These are phyloP conservation scores for Drosophila sordidula DNA, from an alignment of 2,888 invertebrate species.

Conservation along the genomic window DNA sequence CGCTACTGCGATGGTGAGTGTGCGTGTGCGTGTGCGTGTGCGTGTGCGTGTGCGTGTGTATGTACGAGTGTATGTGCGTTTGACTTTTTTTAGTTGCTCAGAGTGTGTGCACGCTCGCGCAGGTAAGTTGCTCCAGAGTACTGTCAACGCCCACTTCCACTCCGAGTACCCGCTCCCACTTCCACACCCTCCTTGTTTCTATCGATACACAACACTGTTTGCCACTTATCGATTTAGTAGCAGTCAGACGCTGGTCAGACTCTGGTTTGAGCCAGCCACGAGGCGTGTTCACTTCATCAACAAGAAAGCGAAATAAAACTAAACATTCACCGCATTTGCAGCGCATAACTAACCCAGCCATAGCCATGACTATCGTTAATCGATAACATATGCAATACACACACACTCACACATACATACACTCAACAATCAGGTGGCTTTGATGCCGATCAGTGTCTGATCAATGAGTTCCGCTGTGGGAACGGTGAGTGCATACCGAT, in stretches of 20 bases:
- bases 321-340: conserved; percentile 1
- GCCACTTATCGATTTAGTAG: conserved; percentile 25
- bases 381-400: conserved; percentile 26
- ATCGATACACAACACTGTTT: conserved; percentile 30
- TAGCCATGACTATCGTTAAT: conserved; percentile 21
- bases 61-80: neutral
- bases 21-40: conserved; percentile 1
- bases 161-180: neutral
- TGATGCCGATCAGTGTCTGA: conserved; percentile 83
- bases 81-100: neutral
- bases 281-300: neutral
- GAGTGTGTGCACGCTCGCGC: conserved; percentile 12
- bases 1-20: conserved; percentile 87
- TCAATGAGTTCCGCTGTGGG: conserved; percentile 88
- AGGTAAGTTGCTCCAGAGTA: conserved; percentile 31
- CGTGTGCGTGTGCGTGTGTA: neutral
- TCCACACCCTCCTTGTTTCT: neutral
- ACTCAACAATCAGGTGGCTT: conserved; percentile 64
- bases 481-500: conserved; percentile 87
- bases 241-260: conserved; percentile 11
- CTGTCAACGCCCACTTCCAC: neutral
- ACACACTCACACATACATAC: conserved; percentile 15
- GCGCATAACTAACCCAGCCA: conserved; percentile 7
- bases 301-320: neutral
- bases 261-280: neutral